A percentile compares a stretch with the other conserved stretches of the same genome.
Evolutionary conservation across 1,140 invertebrate genomes (phyloP).

Genomic region (Hyposmocoma kahamanoa): DNA sequence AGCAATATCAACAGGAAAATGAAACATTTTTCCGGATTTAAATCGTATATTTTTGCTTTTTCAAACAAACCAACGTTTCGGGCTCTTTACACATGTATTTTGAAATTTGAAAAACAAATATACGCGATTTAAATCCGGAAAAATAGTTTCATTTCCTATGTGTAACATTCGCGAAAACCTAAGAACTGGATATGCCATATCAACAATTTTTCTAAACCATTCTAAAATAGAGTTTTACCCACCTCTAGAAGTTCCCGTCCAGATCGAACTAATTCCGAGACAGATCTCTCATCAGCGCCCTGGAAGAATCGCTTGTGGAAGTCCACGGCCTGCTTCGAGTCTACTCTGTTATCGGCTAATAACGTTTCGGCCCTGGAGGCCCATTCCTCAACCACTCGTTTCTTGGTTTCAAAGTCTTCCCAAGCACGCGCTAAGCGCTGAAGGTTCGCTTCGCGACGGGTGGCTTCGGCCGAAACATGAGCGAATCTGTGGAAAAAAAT

Average conservation of each 20-base stretch:
- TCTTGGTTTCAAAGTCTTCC: conserved; percentile 88
- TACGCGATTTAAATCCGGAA: no score
- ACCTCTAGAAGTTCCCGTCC: conserved; percentile 84
- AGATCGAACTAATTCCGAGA: conserved; percentile 85
- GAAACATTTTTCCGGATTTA: no score
- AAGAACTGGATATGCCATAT: no score
- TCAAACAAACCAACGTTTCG: no score
- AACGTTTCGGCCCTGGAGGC: conserved; percentile 87
- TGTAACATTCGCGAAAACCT: no score
- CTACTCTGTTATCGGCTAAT: conserved; percentile 86
- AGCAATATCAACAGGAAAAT: no score
- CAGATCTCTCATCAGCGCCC: conserved; percentile 86
- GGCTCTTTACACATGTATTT: no score
- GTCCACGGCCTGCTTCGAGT: conserved; percentile 86
- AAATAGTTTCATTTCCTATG: no score
- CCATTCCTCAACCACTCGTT: conserved; percentile 89
- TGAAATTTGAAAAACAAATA: no score
- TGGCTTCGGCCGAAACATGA: conserved; percentile 81
- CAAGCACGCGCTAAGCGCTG: conserved; percentile 87
- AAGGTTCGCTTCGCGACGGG: conserved; percentile 85
- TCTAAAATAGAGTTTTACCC: no score
- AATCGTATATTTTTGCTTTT: no score
- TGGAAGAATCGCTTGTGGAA: conserved; percentile 90
- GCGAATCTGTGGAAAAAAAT: conserved; percentile 76
- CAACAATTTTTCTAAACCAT: no score